A percentile compares a stretch with the other conserved stretches of the same genome.
phyloP scores from a whole-genome alignment of 2,888 invertebrate species.

The Thysanoteuthis rhombus region DNA sequence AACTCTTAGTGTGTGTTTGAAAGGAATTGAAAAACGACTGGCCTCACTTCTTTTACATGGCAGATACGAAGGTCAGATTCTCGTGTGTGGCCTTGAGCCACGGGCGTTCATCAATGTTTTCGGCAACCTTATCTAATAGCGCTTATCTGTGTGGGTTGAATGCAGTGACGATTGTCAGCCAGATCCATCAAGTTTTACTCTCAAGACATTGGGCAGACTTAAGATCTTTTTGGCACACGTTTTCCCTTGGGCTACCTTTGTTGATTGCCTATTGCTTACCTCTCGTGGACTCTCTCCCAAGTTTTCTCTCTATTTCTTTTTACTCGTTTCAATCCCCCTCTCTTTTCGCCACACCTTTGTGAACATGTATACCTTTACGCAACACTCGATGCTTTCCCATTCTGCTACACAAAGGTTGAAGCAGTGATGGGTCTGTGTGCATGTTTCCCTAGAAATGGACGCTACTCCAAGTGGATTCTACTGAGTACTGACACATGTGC shows the following conservation, averaged over 20 bases:
- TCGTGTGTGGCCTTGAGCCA: slow-evolving; percentile 25
- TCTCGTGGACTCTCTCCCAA: neutral
- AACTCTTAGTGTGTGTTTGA: neutral
- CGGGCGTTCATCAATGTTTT: slow-evolving; percentile 21
- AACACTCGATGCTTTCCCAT: neutral
- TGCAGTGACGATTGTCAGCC: slow-evolving; percentile 21
- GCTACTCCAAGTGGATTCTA: neutral
- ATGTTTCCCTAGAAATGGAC: neutral
- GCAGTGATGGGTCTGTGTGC: neutral
- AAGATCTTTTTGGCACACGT: slow-evolving; percentile 28
- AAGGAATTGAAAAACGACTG: neutral
- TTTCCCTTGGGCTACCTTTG: slow-evolving; percentile 26
- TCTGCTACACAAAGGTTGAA: neutral
- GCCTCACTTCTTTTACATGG: neutral
- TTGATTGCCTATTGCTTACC: slow-evolving; percentile 25
- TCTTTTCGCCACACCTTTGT: neutral
- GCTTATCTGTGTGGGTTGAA: slow-evolving; percentile 24
- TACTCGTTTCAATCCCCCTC: neutral
- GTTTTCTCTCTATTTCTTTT: neutral
- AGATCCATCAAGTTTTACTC: slow-evolving; percentile 26
- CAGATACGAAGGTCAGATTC: neutral
- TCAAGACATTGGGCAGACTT: slow-evolving; percentile 22
- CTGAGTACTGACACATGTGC: neutral
- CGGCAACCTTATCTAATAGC: slow-evolving; percentile 18
- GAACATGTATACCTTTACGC: neutral